Base-by-base conservation (phyloP, 2,888 invertebrate genomes). In the Myathropa florea region DNA sequence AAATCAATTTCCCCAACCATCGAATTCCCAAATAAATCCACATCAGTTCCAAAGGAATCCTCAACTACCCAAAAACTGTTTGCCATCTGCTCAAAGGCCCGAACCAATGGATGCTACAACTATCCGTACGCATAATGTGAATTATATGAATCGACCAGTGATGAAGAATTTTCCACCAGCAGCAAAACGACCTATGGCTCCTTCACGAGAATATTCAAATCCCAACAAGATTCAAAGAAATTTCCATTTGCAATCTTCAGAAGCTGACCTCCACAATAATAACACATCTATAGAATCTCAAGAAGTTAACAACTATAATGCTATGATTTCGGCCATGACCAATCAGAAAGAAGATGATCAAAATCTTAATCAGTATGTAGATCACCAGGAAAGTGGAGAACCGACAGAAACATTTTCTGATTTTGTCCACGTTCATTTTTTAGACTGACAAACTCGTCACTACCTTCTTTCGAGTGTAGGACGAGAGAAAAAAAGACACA, bases 131-230 rank as follows among this genome's bases (percentile, higher is more conserved):
- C 57, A 60, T 53, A 70, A 59, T 18, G 59, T 81, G 9, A 84
- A 82, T 59, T 88, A 79, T 21, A 78, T 71, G 67, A 88, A 84
- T 46, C 39, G 72, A 4, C 82, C 73, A 59, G 46, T 30, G 26
- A 39, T 23, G n/a, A 71, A 76, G 12, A 57, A 73, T 23, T 60
- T 81, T 39, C 88, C 81, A 46, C 78, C 81, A 23, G 78, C 78
- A n/a, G 23, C 67, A 14, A 55, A 60, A 12, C 53, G 72, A 28
- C 72, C 63, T 30, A n/a, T n/a, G 63, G 24, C 21, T 36, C 23
- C 72, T 18, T 61, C 61, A 53, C 39, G 30, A 14, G 46, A 72
- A 30, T 18, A 30, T 72, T 28, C 67, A 26, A 26, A 61, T 39
- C 65, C 80, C 12, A 55, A 53, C 18, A 79, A 83, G 18, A 23